Base-by-base conservation (phyloP, 2,113 vertebrate genomes). In the Prochilodus magdalenae region DNA sequence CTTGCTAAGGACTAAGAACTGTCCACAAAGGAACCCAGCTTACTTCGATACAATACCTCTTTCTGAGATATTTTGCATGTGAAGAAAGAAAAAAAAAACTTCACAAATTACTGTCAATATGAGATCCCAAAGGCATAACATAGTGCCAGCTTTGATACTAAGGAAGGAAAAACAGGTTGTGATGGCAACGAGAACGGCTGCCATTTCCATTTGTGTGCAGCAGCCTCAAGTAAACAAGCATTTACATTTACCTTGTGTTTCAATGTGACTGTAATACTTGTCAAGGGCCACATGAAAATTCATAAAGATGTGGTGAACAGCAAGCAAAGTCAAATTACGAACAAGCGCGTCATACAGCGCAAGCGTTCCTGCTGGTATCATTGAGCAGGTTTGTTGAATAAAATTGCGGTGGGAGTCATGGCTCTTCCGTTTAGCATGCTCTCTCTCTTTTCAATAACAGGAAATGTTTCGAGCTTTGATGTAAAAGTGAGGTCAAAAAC, bases 371-470 rank as follows among this genome's bases (percentile, higher is more conserved):
- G 53, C 53, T 55, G 53, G 53, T 33, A 66, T 66, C 27, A 18
- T 63, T 29, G 26, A 29, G 27, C 15, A 8, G 27, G 29, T 33
- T 66, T 66, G 49, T 57, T 66, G 33, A 72, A 67, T 55, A 22
- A 55, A 55, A 18, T 1, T 15, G 20, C 14, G 22, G 53, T 55
- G 53, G 53, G 20, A 72, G 83, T 88, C 70, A 71, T 55, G 57
- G 76, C 82, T 80, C 53, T 59, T 29, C 60, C 57, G 60, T 77
- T 36, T 29, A 0, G 15, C 20, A 18, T 26, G 8, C 40, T 11
- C 40, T 44, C 40, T 44, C 40, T 44, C 40, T 36, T 79, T 67
- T 71, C 51, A 30, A 70, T 74, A 67, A 85, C 81, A 81, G 27
- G 62, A 73, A 29, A n/a, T 14, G 65, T 65, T 71, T 83, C 81